phyloP scores from a whole-genome alignment of 2,113 vertebrate species.

The Gopherus flavomarginatus region DNA sequence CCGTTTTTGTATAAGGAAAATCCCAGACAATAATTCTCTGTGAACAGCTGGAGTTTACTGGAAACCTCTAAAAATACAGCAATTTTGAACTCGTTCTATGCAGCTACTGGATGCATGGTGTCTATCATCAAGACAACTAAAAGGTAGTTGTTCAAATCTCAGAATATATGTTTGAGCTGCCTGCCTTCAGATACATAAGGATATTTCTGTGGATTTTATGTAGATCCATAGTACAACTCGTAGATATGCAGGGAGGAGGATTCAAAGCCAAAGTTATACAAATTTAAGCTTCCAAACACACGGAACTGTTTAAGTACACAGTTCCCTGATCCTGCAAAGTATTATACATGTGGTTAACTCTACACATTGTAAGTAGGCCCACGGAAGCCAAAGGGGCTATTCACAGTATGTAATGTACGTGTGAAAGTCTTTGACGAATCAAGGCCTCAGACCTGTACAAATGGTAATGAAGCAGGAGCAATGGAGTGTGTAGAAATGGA shows the following conservation, averaged over 20 bases:
- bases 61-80: not conserved
- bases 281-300: not conserved
- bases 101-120: not conserved
- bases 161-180: not conserved
- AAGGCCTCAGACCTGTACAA: not conserved
- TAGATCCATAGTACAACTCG: not conserved
- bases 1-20: not conserved
- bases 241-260: not conserved
- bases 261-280: not conserved
- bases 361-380: not conserved
- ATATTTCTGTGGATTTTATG: not conserved
- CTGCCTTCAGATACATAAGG: not conserved
- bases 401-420: not conserved
- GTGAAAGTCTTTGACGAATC: not conserved
- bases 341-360: not conserved
- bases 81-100: not conserved
- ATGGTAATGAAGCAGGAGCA: not conserved
- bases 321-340: not conserved
- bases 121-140: not conserved
- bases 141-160: not conserved
- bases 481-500: not conserved
- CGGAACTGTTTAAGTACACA: not conserved
- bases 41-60: not conserved
- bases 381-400: not conserved
- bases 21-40: not conserved